A percentile compares a stretch with the other conserved stretches of the same genome.
These are phyloP conservation scores for Stylophora pistillata DNA, from an alignment of 64 coral and sea anemone genomes.

Conservation along the genomic window DNA sequence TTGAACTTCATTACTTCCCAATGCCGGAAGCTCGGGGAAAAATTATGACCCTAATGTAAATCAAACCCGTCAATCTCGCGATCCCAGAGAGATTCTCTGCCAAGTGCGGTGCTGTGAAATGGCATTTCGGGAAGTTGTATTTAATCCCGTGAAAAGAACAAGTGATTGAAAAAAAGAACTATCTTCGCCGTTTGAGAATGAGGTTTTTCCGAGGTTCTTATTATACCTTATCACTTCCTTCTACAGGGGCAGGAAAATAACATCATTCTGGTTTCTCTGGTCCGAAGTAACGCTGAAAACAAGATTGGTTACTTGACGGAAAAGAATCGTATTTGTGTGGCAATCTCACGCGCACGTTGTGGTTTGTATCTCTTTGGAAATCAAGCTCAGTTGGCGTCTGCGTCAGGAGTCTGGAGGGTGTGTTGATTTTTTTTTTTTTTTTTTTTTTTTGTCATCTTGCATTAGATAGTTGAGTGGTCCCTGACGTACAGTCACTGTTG, in stretches of 20 bases:
- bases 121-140: too few relatives aligned
- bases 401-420: constrained; percentile 5
- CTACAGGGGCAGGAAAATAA: constrained; percentile 56
- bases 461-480: too few relatives aligned
- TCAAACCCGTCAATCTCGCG: too few relatives aligned
- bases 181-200: not conserved
- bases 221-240: not conserved
- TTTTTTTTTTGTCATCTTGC: not conserved
- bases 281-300: not conserved
- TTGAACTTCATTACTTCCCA: too few relatives aligned
- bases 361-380: constrained; percentile 43
- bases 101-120: too few relatives aligned
- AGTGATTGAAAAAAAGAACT: too few relatives aligned
- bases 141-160: too few relatives aligned
- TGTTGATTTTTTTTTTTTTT: not conserved
- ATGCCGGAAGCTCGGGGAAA: too few relatives aligned
- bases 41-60: too few relatives aligned
- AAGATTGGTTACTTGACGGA: constrained; percentile 28
- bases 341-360: constrained; percentile 27
- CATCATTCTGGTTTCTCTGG: constrained; percentile 39
- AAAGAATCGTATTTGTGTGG: constrained; percentile 37
- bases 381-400: not conserved
- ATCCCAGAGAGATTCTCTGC: too few relatives aligned
- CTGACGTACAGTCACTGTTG: too few relatives aligned
- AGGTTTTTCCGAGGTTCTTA: not conserved